phyloP scores from a whole-genome alignment of 2,888 invertebrate species.

The Macrosiphum euphorbiae region DNA sequence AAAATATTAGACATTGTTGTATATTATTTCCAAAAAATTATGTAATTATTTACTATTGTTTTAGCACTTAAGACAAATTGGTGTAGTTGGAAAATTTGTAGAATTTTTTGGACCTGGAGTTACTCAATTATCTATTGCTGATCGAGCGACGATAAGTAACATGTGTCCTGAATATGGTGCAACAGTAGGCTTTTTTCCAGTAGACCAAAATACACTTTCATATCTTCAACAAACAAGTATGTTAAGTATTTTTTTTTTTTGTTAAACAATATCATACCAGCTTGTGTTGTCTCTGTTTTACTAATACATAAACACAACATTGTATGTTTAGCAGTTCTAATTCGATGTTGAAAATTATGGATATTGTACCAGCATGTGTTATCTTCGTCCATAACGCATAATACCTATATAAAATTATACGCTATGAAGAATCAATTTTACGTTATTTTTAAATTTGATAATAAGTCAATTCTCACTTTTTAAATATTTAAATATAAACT shows the following conservation, averaged over 20 bases:
- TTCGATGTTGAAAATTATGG: too few relatives aligned
- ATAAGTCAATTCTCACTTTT: not conserved
- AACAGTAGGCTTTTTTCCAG: constrained; percentile 95
- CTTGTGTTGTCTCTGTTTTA: not conserved
- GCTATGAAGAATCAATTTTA: not conserved
- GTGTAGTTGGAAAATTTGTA: constrained; percentile 98
- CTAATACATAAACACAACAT: not conserved
- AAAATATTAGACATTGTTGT: constrained; percentile 66
- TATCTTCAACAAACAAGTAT: constrained; percentile 89
- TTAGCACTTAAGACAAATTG: constrained; percentile 89
- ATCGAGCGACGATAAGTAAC: constrained; percentile 97
- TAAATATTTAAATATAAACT: not conserved
- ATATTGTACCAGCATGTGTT: not conserved
- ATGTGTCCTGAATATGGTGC: constrained; percentile 99
- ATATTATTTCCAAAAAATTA: not conserved
- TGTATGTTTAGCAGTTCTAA: not conserved
- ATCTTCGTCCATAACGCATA: not conserved
- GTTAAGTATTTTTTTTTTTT: constrained; percentile 65
- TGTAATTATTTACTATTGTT: constrained; percentile 67
- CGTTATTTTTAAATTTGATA: not conserved
- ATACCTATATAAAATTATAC: not conserved
- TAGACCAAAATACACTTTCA: constrained; percentile 83
- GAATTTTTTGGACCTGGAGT: constrained; percentile 98
- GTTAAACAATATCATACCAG: not conserved
- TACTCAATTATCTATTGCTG: constrained; percentile 90